A percentile compares a stretch with the other conserved stretches of the same genome.
phyloP scores from a whole-genome alignment of 2,113 vertebrate genomes.

The Hippoglossus stenolepis region DNA sequence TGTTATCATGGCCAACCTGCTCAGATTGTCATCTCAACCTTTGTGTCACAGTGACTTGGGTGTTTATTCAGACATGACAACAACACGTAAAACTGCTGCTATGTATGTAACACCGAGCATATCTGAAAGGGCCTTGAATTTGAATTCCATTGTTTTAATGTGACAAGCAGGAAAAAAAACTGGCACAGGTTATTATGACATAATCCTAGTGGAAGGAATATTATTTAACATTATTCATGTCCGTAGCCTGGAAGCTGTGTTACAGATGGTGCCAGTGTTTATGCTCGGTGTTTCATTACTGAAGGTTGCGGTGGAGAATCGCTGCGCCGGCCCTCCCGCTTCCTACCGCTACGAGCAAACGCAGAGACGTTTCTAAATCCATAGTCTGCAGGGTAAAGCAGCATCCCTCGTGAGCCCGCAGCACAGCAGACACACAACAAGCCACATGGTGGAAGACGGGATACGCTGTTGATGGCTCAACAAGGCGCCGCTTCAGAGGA shows the following conservation, averaged over 20 bases:
- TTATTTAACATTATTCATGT: conserved; percentile 44
- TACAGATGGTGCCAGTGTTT: conserved; percentile 1
- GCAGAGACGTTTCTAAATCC: conserved; percentile 55
- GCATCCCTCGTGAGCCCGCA: conserved; percentile 16
- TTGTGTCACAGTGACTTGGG: not conserved
- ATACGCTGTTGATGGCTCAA: conserved; percentile 59
- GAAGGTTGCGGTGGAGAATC: conserved; percentile 12
- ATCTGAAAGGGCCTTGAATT: not conserved
- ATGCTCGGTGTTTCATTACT: conserved; percentile 6
- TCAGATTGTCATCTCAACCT: not conserved
- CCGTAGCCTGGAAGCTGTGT: conserved; percentile 6
- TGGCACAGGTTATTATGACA: conserved; percentile 1
- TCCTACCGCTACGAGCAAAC: conserved; percentile 54
- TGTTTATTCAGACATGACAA: not conserved
- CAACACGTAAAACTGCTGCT: too few species aligned
- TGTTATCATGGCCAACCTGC: not conserved
- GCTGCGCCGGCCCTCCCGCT: not conserved
- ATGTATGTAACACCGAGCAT: not conserved
- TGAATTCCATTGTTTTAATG: not conserved
- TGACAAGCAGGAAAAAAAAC: not conserved
- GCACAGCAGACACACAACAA: conserved; percentile 45
- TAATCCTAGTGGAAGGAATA: conserved; percentile 12
- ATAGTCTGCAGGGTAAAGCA: conserved; percentile 39
- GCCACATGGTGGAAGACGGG: conserved; percentile 55
- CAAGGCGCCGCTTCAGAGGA: conserved; percentile 60